Conservation (phyloP, 2,797 vertebrate species). For the Sebastes jordani region DNA sequence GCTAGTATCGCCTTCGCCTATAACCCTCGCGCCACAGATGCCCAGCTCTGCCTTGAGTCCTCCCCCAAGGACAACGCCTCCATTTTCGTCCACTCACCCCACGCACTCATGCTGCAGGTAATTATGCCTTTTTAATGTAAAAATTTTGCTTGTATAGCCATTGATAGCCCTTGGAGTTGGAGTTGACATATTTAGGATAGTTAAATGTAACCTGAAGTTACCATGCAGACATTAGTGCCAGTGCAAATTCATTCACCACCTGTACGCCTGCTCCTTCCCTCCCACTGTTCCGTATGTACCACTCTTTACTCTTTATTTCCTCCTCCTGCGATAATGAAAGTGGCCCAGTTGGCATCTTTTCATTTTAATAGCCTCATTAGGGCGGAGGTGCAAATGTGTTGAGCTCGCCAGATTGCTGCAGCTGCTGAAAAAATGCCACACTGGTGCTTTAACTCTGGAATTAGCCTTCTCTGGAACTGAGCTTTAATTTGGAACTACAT, state of each 20-base stretch:
- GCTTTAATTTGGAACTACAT: constrained; percentile 11
- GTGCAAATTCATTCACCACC: constrained; percentile 23
- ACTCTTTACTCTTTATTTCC: constrained; percentile 4
- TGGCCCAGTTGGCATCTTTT: constrained; percentile 49
- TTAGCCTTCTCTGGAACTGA: constrained; percentile 10
- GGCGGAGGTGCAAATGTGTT: constrained; percentile 53
- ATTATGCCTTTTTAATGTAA: neutral
- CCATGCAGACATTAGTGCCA: neutral
- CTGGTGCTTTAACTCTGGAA: constrained; percentile 41
- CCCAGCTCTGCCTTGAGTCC: constrained; percentile 97
- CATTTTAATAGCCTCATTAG: constrained; percentile 64
- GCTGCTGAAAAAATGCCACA: constrained; percentile 50
- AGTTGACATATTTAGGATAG: neutral
- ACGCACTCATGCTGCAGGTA: constrained; percentile 99
- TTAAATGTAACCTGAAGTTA: constrained; percentile 8
- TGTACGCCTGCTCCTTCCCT: constrained; percentile 9
- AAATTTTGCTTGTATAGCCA: neutral
- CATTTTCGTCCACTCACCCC: constrained; percentile 98
- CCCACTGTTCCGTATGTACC: constrained; percentile 20
- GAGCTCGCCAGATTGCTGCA: constrained; percentile 33
- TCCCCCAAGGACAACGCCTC: constrained; percentile 97
- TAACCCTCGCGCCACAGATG: constrained; percentile 96
- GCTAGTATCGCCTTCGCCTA: constrained; percentile 93
- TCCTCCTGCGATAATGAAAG: constrained; percentile 38
- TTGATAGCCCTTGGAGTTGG: neutral